phyloP scores from a whole-genome alignment of 2,888 invertebrate species.

The Agrilus mali region DNA sequence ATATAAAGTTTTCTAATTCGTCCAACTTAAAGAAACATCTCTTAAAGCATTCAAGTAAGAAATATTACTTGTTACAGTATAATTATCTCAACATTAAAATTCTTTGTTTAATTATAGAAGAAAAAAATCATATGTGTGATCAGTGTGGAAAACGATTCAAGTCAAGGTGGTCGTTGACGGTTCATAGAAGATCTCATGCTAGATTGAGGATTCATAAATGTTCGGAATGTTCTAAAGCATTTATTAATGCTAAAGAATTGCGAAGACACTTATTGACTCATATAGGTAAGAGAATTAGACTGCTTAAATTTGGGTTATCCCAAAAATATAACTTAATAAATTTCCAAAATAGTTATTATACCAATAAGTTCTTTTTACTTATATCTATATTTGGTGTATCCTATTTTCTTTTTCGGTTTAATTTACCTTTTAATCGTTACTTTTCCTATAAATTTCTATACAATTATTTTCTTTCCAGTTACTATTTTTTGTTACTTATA shows the following conservation, averaged over 20 bases:
- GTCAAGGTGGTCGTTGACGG: conserved; percentile 43
- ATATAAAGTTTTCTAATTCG: conserved; percentile 44
- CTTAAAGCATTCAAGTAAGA: conserved; percentile 42
- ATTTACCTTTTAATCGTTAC: no score
- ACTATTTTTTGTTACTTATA: no score
- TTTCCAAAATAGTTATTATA: no score
- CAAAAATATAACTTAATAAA: no score
- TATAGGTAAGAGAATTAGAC: conserved; percentile 37
- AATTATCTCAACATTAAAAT: conserved; percentile 1
- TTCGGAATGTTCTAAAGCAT: conserved; percentile 50
- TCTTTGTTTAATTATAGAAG: conserved; percentile 28
- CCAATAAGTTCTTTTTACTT: no score
- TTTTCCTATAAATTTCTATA: no score
- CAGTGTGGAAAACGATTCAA: conserved; percentile 49
- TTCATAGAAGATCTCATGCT: conserved; percentile 42
- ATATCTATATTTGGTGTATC: no score
- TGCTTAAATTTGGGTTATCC: no score
- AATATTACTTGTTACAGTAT: conserved; percentile 3
- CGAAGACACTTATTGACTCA: conserved; percentile 57
- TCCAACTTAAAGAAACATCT: conserved; percentile 59
- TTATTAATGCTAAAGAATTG: conserved; percentile 55
- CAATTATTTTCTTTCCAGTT: no score
- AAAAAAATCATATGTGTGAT: conserved; percentile 42
- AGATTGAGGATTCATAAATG: conserved; percentile 46
- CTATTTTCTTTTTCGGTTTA: no score